phyloP scores from a whole-genome alignment of 2,888 invertebrate genomes.

The Papilio demoleus region DNA sequence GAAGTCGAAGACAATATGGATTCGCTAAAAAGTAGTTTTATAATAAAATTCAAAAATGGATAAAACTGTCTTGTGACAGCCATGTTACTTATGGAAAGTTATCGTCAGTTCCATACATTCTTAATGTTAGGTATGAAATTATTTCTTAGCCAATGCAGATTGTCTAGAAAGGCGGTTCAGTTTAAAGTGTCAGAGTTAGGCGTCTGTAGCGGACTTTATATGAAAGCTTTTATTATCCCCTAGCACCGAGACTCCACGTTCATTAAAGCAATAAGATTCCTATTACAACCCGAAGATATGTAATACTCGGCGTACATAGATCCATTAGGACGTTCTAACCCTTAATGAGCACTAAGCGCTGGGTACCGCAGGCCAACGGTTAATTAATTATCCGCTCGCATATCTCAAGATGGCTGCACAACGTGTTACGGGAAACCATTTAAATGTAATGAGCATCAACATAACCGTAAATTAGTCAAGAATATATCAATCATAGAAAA shows the following conservation, averaged over 20 bases:
- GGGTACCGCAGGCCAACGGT: slow-evolving; percentile 56
- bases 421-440: slow-evolving; percentile 46
- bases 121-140: too few relatives aligned
- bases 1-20: too few relatives aligned
- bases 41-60: too few relatives aligned
- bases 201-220: too few relatives aligned
- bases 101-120: too few relatives aligned
- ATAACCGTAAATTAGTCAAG: not conserved
- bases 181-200: too few relatives aligned
- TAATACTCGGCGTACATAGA: slow-evolving; percentile 2
- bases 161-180: too few relatives aligned
- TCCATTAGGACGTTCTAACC: slow-evolving; percentile 41
- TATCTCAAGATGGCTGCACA: slow-evolving; percentile 54
- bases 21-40: too few relatives aligned
- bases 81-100: too few relatives aligned
- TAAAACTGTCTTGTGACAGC: too few relatives aligned
- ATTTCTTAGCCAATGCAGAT: too few relatives aligned
- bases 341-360: slow-evolving; percentile 43
- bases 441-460: slow-evolving; percentile 38
- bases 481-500: not conserved
- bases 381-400: slow-evolving; percentile 60
- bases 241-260: not conserved
- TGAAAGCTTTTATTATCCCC: not conserved
- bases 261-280: not conserved
- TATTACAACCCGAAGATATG: slow-evolving; percentile 7